Evolutionary conservation across 2,888 invertebrate genomes (phyloP).

Genomic region (Dasypolia templi): DNA sequence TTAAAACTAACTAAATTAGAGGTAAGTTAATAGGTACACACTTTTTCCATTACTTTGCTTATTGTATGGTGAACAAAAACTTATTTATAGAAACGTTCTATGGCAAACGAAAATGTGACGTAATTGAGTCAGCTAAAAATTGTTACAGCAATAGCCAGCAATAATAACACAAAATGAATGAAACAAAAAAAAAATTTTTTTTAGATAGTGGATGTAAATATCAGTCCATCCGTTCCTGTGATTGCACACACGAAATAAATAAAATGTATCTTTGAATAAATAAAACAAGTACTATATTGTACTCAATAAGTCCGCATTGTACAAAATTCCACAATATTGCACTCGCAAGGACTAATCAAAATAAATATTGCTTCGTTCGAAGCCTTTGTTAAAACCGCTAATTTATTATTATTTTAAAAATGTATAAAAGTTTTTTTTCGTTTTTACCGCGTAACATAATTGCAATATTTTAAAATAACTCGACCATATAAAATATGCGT

Average conservation of each 20-base stretch:
- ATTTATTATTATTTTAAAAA: slow-evolving; percentile 65
- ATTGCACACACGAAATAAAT: slow-evolving; percentile 81
- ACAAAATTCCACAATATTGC: slow-evolving; percentile 69
- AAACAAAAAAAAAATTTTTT: slow-evolving; percentile 71
- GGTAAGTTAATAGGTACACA: slow-evolving; percentile 90
- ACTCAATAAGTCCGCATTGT: slow-evolving; percentile 68
- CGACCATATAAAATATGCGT: slow-evolving; percentile 73
- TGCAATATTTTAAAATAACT: slow-evolving; percentile 72
- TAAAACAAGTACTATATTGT: slow-evolving; percentile 80
- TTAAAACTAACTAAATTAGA: slow-evolving; percentile 90
- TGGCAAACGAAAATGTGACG: slow-evolving; percentile 76
- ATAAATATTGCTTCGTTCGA: slow-evolving; percentile 71
- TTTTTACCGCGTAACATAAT: slow-evolving; percentile 72
- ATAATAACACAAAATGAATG: slow-evolving; percentile 71
- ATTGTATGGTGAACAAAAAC: slow-evolving; percentile 83
- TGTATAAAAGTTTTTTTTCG: slow-evolving; percentile 68
- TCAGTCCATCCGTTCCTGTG: slow-evolving; percentile 87
- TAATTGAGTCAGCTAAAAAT: slow-evolving; percentile 73
- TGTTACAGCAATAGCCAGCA: slow-evolving; percentile 76
- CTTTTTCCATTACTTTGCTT: slow-evolving; percentile 85
- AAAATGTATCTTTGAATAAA: slow-evolving; percentile 75
- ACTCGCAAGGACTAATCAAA: slow-evolving; percentile 67
- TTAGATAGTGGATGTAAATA: slow-evolving; percentile 81
- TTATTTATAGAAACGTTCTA: slow-evolving; percentile 69
- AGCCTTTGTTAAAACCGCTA: slow-evolving; percentile 68